These are phyloP conservation scores for Mirounga angustirostris DNA, from an alignment of 2,113 vertebrate species.

Conservation along the genomic window DNA sequence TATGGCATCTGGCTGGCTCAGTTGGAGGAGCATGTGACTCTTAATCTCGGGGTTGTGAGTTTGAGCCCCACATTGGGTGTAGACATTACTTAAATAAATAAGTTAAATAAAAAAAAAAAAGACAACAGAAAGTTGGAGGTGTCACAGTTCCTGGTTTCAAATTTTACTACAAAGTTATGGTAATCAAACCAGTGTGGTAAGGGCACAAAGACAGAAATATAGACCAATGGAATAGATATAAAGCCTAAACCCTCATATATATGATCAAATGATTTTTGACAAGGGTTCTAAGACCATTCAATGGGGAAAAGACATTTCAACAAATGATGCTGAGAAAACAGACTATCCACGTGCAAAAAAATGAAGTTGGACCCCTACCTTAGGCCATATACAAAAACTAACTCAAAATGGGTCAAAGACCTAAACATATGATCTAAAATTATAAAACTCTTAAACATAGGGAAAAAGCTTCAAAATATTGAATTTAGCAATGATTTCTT, in stretches of 20 bases:
- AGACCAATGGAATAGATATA: not conserved
- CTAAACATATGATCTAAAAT: not conserved
- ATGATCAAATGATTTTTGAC: not conserved
- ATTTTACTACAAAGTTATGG: not conserved
- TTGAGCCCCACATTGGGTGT: too few relatives aligned
- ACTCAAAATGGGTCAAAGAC: not conserved
- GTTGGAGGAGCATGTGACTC: not conserved
- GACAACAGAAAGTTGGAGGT: not conserved
- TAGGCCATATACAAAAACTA: not conserved
- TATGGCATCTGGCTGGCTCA: not conserved
- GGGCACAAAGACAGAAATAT: not conserved
- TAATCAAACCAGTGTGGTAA: not conserved
- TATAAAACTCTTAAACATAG: not conserved
- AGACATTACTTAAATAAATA: too few relatives aligned
- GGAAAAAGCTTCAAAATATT: not conserved
- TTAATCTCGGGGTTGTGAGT: not conserved
- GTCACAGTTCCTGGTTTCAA: not conserved
- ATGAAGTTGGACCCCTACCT: not conserved
- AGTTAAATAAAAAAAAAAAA: not conserved
- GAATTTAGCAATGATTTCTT: not conserved
- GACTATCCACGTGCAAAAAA: not conserved
- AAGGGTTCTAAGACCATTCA: not conserved
- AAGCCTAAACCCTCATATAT: not conserved
- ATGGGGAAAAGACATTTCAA: not conserved
- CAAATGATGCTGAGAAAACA: not conserved